Evolutionary conservation across 2,888 invertebrate species (phyloP).

Genomic region (Agrochola macilenta): DNA sequence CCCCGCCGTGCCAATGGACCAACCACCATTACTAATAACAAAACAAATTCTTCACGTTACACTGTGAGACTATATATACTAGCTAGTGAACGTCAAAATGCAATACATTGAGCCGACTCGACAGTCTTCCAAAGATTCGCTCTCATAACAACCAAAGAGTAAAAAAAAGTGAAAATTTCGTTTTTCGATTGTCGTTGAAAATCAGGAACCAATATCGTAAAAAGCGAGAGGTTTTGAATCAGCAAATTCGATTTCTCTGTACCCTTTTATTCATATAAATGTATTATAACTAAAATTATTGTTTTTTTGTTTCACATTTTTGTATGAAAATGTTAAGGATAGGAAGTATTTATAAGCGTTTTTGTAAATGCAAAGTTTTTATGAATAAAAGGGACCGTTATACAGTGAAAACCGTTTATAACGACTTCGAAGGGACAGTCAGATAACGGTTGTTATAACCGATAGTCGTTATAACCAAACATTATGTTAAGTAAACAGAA

Average conservation of each 20-base stretch:
- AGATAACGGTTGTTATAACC: no score
- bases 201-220: background rate
- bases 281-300: conserved; percentile 16
- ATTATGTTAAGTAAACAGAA: no score
- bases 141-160: conserved; percentile 35
- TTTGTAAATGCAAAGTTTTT: conserved; percentile 25
- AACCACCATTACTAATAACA: background rate
- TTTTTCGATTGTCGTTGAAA: conserved; percentile 38
- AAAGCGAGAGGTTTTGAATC: conserved; percentile 10
- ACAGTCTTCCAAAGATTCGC: conserved; percentile 28
- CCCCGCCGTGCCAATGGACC: background rate
- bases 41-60: conserved; percentile 24
- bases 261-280: conserved; percentile 26
- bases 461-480: no score
- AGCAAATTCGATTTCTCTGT: conserved; percentile 8
- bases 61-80: conserved; percentile 52
- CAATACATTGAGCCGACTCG: conserved; percentile 59
- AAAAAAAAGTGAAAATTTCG: conserved; percentile 18
- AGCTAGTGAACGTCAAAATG: conserved; percentile 55
- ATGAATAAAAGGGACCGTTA: conserved; percentile 24
- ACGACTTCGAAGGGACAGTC: no score
- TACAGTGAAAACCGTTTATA: no score
- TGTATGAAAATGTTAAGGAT: background rate
- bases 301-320: conserved; percentile 4
- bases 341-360: conserved; percentile 10